phyloP scores from a whole-genome alignment of 2,888 invertebrate genomes.

The Abscondita cerata region DNA sequence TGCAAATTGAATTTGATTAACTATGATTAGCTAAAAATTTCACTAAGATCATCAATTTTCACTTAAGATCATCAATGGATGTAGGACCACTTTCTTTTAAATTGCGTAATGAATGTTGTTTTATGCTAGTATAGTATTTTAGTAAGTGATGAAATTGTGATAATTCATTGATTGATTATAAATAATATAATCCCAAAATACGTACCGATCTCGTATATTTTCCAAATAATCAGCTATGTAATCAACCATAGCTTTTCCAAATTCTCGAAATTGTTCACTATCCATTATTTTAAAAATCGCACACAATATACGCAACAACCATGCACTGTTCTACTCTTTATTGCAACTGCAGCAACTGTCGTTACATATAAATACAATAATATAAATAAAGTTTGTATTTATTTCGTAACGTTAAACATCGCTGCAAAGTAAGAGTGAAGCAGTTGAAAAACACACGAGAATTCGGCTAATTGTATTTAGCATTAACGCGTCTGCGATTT shows the following conservation, averaged over 20 bases:
- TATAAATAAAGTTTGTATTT: too few relatives aligned
- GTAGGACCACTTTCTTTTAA: too few relatives aligned
- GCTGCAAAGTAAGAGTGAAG: conserved; percentile 24
- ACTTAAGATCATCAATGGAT: too few relatives aligned
- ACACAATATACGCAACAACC: conserved; percentile 12
- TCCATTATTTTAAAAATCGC: conserved; percentile 65
- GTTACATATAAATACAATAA: too few relatives aligned
- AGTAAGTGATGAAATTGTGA: too few relatives aligned
- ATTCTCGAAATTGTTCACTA: conserved; percentile 77
- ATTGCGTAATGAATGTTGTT: too few relatives aligned
- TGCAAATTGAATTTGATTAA: too few relatives aligned
- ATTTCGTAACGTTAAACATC: background rate
- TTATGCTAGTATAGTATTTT: too few relatives aligned
- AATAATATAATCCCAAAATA: conserved; percentile 30
- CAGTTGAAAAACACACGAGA: conserved; percentile 15
- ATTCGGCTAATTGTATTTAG: too few relatives aligned
- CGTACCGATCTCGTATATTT: conserved; percentile 79
- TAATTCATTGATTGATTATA: too few relatives aligned
- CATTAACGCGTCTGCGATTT: too few relatives aligned
- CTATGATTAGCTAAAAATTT: too few relatives aligned
- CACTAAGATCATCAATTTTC: background rate
- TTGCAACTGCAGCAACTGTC: conserved; percentile 2
- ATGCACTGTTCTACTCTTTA: conserved; percentile 16
- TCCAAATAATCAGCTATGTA: conserved; percentile 91
- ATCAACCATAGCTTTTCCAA: conserved; percentile 88